Base-by-base conservation (phyloP, 2,113 vertebrate genomes). In the Telmatochromis sp. region DNA sequence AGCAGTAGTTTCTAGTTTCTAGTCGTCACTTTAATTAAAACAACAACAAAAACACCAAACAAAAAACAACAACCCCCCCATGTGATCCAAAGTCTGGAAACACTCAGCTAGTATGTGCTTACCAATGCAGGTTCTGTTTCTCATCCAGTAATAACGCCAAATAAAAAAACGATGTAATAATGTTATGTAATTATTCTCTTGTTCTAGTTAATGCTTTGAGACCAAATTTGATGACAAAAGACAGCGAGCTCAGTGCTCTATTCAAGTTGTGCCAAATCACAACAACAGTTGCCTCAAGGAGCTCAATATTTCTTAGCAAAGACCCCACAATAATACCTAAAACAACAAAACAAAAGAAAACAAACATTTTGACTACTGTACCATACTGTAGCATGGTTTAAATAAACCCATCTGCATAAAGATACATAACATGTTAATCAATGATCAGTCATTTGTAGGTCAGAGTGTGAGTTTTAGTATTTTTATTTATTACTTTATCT, bases 151-250 rank as follows among this genome's bases (percentile, higher is more conserved):
- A 40, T 68, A 68, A 40, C 1, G 4, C 4, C 13, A 71, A 26
- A 37, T 71, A 3, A 0, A 58, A 58, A 28, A 58, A 2, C 1
- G 2, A 60, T 33, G 5, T 33, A 60, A 60, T 11, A 7, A 60
- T 60, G 7, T 71, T 23, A 42, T 21, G 11, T 40, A 4, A 68
- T 68, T 23, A 1, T 37, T 40, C 65, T 71, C 1, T 14, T 42
- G 11, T 14, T 5, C 35, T 71, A 21, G 35, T 42, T 5, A 21
- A 23, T 42, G 35, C 12, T 71, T 40, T 37, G 63, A 71, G 63
- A 37, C 7, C 3, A 0, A 0, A 14, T 71, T 6, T 42, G 63
- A 40, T 1, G n/a, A 5, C 63, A 71, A 40, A 71, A 23, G 63
- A 42, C 35, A 68, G 35, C 0, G 63, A 40, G n/a, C 63, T 68